Conservation (phyloP, 2,888 invertebrate species). For the Orthosia gothica region DNA sequence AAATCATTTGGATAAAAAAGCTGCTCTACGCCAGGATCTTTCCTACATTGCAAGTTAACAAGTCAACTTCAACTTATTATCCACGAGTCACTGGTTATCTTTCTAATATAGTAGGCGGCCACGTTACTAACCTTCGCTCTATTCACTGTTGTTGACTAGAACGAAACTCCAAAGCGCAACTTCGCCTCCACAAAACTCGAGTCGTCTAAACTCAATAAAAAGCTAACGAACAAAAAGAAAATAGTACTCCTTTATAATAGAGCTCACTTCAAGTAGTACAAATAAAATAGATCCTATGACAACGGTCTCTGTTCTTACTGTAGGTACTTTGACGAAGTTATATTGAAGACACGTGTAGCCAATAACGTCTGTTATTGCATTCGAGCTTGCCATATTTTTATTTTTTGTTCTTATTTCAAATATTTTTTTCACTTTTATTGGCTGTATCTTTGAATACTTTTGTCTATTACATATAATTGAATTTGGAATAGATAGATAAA, state of each 20-base stretch:
- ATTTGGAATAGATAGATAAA: not conserved
- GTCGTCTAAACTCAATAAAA: slow-evolving; percentile 6
- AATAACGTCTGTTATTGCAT: slow-evolving; percentile 2
- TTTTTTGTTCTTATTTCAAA: not conserved
- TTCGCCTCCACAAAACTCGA: not conserved
- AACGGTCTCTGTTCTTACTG: not conserved
- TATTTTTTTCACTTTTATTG: not conserved
- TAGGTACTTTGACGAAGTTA: slow-evolving; percentile 25
- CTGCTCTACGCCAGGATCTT: no score
- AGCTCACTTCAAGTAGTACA: slow-evolving; percentile 5
- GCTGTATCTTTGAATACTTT: not conserved
- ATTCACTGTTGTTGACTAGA: not conserved
- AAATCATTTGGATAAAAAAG: no score
- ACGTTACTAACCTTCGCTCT: no score
- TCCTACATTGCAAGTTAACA: no score
- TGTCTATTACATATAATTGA: not conserved
- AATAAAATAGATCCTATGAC: slow-evolving; percentile 8
- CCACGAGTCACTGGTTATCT: no score
- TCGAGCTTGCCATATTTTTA: not conserved
- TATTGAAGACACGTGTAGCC: slow-evolving; percentile 27
- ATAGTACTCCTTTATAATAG: slow-evolving; percentile 12
- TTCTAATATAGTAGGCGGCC: no score
- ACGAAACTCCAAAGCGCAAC: not conserved
- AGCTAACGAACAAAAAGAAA: not conserved
- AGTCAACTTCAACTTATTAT: no score